Evolutionary conservation across 92 coral and sea anemone genomes (phyloP).

Genomic region (Metridium senile): DNA sequence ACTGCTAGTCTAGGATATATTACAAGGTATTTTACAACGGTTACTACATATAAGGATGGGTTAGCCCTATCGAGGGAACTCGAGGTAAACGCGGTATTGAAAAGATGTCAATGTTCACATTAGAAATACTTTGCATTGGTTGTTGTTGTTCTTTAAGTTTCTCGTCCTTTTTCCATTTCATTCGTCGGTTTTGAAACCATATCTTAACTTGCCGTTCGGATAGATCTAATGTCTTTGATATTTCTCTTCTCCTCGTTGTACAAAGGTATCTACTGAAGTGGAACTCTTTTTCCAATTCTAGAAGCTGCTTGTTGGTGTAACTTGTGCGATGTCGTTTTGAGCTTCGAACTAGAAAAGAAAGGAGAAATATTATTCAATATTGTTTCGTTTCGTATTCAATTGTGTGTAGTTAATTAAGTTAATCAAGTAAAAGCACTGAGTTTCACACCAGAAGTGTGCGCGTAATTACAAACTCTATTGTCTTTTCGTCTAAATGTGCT

Average conservation of each 20-base stretch:
- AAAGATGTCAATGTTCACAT: constrained; percentile 17
- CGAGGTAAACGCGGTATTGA: constrained; percentile 19
- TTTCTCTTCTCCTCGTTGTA: constrained; percentile 89
- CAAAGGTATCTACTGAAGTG: constrained; percentile 94
- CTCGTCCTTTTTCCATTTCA: constrained; percentile 98
- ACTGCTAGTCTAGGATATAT: background rate
- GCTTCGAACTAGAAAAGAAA: constrained; percentile 14
- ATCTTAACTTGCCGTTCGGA: constrained; percentile 95
- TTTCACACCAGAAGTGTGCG: constrained; percentile 26
- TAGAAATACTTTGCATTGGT: constrained; percentile 2
- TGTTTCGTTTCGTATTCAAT: no score
- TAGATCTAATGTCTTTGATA: constrained; percentile 80
- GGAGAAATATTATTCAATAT: background rate
- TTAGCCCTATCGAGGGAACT: constrained; percentile 3
- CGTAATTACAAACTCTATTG: background rate
- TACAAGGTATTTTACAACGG: background rate
- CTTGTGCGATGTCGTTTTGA: constrained; percentile 90
- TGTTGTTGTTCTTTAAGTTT: constrained; percentile 71
- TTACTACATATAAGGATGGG: constrained; percentile 1
- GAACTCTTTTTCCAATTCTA: constrained; percentile 93
- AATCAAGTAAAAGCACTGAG: background rate
- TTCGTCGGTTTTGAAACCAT: constrained; percentile 96
- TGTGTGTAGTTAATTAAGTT: background rate
- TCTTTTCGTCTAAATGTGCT: constrained; percentile 19
- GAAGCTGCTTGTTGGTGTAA: constrained; percentile 91